A percentile compares a stretch with the other conserved stretches of the same genome.
These are phyloP conservation scores for Xenops minutus DNA, from an alignment of 2,797 vertebrate genomes.

Conservation along the genomic window DNA sequence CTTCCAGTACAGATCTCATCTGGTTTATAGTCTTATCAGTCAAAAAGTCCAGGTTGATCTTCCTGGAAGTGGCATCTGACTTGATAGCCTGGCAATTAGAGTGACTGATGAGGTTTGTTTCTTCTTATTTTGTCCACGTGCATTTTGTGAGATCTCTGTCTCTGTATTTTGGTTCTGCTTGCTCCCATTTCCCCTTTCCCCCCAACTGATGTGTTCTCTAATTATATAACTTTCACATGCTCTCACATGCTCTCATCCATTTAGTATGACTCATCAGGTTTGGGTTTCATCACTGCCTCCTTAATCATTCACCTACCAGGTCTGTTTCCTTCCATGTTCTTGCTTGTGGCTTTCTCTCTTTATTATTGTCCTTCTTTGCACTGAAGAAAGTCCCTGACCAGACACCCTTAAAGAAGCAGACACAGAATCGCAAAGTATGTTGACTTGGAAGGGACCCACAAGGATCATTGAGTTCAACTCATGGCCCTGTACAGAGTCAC, in stretches of 20 bases:
- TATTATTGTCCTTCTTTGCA: not conserved
- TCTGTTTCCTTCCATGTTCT: not conserved
- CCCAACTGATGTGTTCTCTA: fast-evolving
- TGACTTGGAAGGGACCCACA: not conserved
- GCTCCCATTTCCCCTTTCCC: not conserved
- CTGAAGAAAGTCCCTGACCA: not conserved
- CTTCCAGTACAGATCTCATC: fast-evolving
- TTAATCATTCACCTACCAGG: not conserved
- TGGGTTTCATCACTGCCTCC: not conserved
- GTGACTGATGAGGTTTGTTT: not conserved
- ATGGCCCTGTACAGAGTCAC: not conserved
- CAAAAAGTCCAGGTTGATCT: not conserved
- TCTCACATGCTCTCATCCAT: not conserved
- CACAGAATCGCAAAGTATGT: not conserved
- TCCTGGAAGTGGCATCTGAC: not conserved
- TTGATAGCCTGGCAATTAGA: not conserved
- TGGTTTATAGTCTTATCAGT: not conserved
- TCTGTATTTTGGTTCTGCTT: not conserved
- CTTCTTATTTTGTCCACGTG: not conserved
- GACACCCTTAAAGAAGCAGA: not conserved
- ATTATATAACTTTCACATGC: not conserved
- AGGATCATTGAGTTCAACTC: not conserved
- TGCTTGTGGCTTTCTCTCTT: not conserved
- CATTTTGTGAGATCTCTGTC: not conserved
- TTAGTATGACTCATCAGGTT: not conserved